These are phyloP conservation scores for Threskiornis aethiopicus DNA, from an alignment of 2,797 vertebrate species.

Conservation along the genomic window DNA sequence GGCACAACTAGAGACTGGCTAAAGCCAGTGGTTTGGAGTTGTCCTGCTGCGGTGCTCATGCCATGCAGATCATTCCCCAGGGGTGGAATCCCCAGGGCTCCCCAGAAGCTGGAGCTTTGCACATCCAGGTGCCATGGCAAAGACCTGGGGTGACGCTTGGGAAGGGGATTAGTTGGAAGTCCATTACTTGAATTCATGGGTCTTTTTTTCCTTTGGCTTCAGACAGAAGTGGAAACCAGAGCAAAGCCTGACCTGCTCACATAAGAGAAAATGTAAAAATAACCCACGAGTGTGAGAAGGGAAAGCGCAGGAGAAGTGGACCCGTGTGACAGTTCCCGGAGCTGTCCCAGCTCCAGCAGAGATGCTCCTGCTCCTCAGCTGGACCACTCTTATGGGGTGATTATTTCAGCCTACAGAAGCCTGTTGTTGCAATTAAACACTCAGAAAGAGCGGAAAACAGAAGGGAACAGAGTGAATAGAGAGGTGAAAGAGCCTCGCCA, in stretches of 20 bases:
- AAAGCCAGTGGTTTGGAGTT: background rate
- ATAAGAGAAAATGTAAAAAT: conserved; percentile 54
- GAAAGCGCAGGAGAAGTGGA: background rate
- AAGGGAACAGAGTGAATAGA: background rate
- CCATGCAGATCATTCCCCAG: background rate
- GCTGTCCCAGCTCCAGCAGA: background rate
- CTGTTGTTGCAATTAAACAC: background rate
- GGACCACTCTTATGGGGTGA: background rate
- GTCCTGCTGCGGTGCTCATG: background rate
- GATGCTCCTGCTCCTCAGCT: background rate
- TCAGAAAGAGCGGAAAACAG: background rate
- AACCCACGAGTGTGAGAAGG: background rate
- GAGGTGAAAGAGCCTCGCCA: background rate
- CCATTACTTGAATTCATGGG: background rate
- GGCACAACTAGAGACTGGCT: background rate
- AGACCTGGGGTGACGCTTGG: background rate
- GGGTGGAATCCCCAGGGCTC: background rate
- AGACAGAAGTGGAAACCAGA: conserved; percentile 14
- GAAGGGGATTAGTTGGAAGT: background rate
- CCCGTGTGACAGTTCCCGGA: background rate
- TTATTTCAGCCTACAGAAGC: background rate
- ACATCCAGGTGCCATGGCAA: background rate
- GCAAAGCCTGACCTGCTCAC: conserved; percentile 27
- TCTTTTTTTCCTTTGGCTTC: background rate
- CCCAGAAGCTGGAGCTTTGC: background rate